Evolutionary conservation across 2,113 vertebrate genomes (phyloP).

Genomic region (Sapayoa aenigma): DNA sequence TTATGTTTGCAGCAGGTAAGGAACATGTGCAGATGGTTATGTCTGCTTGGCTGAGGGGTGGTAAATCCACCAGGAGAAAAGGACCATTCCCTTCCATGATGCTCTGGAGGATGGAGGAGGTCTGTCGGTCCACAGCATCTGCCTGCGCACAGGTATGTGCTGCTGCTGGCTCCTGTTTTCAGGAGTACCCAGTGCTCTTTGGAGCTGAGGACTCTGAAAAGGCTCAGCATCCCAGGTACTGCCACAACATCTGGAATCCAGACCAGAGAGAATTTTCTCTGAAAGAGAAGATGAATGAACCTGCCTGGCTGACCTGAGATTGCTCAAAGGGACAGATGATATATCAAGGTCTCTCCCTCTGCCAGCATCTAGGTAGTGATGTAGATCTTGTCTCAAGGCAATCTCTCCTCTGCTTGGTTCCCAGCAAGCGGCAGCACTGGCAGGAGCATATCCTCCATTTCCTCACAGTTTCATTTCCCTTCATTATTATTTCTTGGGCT

Average conservation of each 20-base stretch:
- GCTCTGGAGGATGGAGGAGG: no score
- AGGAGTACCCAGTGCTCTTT: neutral
- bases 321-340: slow-evolving; percentile 1
- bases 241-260: slow-evolving; percentile 30
- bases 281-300: slow-evolving; percentile 3
- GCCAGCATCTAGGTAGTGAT: neutral
- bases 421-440: neutral
- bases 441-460: neutral
- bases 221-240: neutral
- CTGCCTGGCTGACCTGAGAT: neutral
- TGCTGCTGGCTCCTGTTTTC: neutral
- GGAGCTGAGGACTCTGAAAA: fast-evolving
- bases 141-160: fast-evolving
- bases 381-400: neutral
- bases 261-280: neutral
- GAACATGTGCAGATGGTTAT: fast-evolving
- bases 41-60: fast-evolving
- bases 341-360: neutral
- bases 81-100: neutral
- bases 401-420: neutral
- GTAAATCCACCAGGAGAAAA: neutral
- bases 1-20: fast-evolving
- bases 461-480: neutral
- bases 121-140: no score
- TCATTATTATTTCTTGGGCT: neutral